Evolutionary conservation across 2,888 invertebrate genomes (phyloP).

Genomic region (Limnephilus auricula): DNA sequence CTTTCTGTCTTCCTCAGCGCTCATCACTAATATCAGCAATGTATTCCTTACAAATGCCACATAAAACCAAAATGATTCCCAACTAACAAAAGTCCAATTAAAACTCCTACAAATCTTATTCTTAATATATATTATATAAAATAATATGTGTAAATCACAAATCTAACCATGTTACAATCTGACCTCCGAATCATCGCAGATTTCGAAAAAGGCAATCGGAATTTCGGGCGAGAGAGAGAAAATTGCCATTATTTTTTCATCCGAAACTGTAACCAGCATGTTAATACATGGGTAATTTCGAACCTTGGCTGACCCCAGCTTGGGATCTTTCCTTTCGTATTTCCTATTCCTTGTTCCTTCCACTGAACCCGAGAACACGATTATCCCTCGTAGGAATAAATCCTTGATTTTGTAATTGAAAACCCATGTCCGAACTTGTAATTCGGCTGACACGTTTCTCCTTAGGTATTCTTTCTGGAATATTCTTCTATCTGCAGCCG

Average conservation of each 20-base stretch:
- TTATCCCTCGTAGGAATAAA: conserved; percentile 42
- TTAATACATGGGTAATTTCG: conserved; percentile 32
- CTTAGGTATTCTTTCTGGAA: background rate
- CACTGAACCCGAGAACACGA: conserved; percentile 20
- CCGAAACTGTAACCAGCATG: background rate
- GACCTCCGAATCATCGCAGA: background rate
- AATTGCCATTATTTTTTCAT: conserved; percentile 7
- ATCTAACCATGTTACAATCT: background rate
- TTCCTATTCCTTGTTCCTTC: background rate
- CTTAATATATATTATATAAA: too few species aligned
- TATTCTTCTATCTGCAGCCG: background rate
- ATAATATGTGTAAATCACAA: background rate
- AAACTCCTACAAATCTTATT: background rate
- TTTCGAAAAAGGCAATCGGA: background rate
- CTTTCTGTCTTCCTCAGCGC: too few species aligned
- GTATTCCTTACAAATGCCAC: background rate
- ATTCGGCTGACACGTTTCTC: conserved; percentile 35
- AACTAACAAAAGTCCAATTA: too few species aligned
- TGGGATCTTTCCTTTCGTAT: background rate
- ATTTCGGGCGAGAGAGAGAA: background rate
- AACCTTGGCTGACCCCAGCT: background rate
- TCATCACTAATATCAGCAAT: background rate
- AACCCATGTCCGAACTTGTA: conserved; percentile 56
- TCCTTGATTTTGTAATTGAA: conserved; percentile 62
- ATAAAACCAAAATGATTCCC: background rate